These are phyloP conservation scores for Emydoidea blandingii DNA, from an alignment of 2,797 vertebrate species.

Conservation along the genomic window DNA sequence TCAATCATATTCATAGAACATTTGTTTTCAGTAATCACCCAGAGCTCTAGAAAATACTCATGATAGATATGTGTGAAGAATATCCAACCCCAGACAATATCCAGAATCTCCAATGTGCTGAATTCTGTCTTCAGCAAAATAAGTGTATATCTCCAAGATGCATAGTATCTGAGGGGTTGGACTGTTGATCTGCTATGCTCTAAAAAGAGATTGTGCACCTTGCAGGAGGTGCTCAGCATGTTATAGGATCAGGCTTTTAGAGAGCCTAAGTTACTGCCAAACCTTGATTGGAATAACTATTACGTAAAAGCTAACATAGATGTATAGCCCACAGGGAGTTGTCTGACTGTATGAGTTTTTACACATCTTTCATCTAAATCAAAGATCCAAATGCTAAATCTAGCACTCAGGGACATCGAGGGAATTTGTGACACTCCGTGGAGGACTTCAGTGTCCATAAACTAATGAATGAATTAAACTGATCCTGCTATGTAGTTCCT, in stretches of 20 bases:
- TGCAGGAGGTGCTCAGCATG: not conserved
- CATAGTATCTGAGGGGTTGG: accelerated
- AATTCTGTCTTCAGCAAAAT: accelerated
- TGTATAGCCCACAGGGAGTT: conserved; percentile 75
- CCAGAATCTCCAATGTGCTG: accelerated
- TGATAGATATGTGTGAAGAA: not conserved
- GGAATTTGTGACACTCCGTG: conserved; percentile 81
- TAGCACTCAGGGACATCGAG: conserved; percentile 76
- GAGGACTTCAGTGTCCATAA: conserved; percentile 76
- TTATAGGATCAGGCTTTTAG: conserved; percentile 26
- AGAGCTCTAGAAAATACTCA: not conserved
- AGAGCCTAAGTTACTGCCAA: conserved; percentile 69
- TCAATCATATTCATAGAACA: accelerated
- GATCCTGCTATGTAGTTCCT: conserved; percentile 72
- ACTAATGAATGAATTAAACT: conserved; percentile 78
- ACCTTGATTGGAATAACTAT: conserved; percentile 71
- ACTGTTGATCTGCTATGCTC: not conserved
- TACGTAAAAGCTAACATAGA: conserved; percentile 78
- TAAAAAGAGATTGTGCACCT: accelerated
- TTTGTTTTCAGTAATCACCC: not conserved
- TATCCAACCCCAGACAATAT: not conserved
- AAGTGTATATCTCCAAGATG: accelerated
- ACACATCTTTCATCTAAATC: conserved; percentile 80
- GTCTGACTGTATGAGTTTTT: conserved; percentile 79
- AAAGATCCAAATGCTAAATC: conserved; percentile 82